A percentile compares a stretch with the other conserved stretches of the same genome.
phyloP scores from a whole-genome alignment of 2,113 vertebrate species.

The Alouatta palliata region DNA sequence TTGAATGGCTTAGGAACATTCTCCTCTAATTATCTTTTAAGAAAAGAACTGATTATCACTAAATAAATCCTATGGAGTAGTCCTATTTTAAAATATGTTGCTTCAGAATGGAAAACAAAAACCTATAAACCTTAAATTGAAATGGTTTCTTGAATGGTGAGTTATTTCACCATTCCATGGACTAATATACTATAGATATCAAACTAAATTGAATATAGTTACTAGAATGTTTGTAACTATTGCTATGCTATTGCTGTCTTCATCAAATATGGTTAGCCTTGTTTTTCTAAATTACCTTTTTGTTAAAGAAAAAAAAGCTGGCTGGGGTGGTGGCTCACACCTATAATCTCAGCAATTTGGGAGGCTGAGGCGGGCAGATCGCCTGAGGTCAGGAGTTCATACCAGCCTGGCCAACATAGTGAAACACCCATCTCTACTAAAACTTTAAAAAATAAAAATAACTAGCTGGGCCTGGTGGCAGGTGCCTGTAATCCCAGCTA shows the following conservation, averaged over 20 bases:
- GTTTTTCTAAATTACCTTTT: neutral
- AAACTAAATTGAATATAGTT: constrained; percentile 23
- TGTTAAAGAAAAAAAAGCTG: neutral
- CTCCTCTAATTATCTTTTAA: constrained; percentile 22
- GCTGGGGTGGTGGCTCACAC: no score
- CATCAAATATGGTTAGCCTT: neutral
- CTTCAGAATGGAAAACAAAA: constrained; percentile 16
- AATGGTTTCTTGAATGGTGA: neutral
- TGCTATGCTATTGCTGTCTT: neutral
- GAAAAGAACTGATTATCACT: neutral
- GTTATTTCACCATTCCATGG: neutral
- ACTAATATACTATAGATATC: neutral
- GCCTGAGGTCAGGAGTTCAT: no score
- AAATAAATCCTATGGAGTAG: neutral
- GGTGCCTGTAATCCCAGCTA: no score
- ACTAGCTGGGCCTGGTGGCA: no score
- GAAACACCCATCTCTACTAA: no score
- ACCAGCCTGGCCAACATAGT: no score
- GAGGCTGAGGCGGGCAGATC: no score
- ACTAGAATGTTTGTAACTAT: neutral
- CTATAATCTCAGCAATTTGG: no score
- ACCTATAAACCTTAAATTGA: constrained; percentile 36
- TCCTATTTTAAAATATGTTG: constrained; percentile 27
- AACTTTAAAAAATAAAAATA: no score
- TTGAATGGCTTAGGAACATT: neutral